Conservation (phyloP, 2,797 vertebrate species). For the Coreius guichenoti region DNA sequence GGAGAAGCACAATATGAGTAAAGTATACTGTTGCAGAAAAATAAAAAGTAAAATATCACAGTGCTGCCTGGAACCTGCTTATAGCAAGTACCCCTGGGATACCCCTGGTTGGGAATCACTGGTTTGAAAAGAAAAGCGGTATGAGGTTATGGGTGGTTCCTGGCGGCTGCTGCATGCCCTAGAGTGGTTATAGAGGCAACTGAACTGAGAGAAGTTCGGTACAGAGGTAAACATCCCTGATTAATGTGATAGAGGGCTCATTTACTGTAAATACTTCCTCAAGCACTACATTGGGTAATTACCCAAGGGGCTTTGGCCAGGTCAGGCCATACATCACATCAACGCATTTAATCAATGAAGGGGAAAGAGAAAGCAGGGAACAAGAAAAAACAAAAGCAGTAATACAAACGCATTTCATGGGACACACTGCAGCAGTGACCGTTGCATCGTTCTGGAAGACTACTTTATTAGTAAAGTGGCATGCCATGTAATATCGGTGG, state of each 20-base stretch:
- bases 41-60: background rate
- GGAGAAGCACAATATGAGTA: background rate
- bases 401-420: constrained; percentile 46
- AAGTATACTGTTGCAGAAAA: background rate
- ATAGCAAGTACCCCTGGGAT: background rate
- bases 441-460: constrained; percentile 26
- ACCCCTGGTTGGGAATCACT: background rate
- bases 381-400: constrained; percentile 42
- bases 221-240: constrained; percentile 59
- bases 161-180: background rate
- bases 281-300: constrained; percentile 75
- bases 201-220: constrained; percentile 37
- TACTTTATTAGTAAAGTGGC: constrained; percentile 42
- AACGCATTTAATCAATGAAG: constrained; percentile 79
- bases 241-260: constrained; percentile 55
- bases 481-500: constrained; percentile 4
- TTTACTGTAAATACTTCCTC: constrained; percentile 64
- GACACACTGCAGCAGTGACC: constrained; percentile 45
- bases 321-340: constrained; percentile 79
- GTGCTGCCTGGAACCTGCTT: background rate
- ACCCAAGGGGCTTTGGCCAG: constrained; percentile 77
- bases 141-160: background rate
- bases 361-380: constrained; percentile 61
- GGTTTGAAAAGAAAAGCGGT: background rate
- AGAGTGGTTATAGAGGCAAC: background rate